Conservation (phyloP, 2,797 vertebrate species). For the Mallotus villosus region DNA sequence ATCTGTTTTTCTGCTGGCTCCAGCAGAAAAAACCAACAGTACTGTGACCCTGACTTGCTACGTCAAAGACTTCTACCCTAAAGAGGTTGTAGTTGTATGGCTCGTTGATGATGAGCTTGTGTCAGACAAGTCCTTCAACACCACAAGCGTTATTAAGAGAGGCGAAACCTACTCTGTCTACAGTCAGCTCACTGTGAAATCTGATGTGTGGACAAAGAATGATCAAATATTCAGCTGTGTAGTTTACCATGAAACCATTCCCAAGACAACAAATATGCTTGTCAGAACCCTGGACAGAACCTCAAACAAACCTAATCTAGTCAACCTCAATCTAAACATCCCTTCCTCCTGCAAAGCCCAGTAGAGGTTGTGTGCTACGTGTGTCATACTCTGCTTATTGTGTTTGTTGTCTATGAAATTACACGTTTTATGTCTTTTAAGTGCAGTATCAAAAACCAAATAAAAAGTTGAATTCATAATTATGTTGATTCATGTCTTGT, state of each 20-base stretch:
- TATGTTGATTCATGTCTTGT: conserved; percentile 55
- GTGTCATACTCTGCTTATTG: conserved; percentile 46
- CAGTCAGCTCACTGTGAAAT: conserved; percentile 60
- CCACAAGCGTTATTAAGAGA: conserved; percentile 51
- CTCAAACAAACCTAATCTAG: conserved; percentile 55
- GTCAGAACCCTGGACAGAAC: conserved; percentile 44
- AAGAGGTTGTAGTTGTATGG: conserved; percentile 71
- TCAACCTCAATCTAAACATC: conserved; percentile 66
- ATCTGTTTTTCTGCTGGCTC: conserved; percentile 66
- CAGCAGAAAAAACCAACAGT: conserved; percentile 45
- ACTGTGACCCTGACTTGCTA: conserved; percentile 72
- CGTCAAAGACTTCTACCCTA: conserved; percentile 71
- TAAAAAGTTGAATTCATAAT: conserved; percentile 52
- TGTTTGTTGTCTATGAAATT: conserved; percentile 60
- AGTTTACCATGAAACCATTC: conserved; percentile 70
- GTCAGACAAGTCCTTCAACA: conserved; percentile 17
- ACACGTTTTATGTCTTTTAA: conserved; percentile 60
- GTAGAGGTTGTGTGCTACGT: conserved; percentile 59
- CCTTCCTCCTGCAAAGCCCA: conserved; percentile 56
- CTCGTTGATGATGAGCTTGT: conserved; percentile 55
- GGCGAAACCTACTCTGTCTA: conserved; percentile 58
- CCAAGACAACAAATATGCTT: conserved; percentile 47
- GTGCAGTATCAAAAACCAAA: conserved; percentile 71
- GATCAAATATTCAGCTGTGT: conserved; percentile 53
- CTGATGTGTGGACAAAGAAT: conserved; percentile 3